Conservation (phyloP, 2,888 invertebrate species). For the Lepidonotus clava region DNA sequence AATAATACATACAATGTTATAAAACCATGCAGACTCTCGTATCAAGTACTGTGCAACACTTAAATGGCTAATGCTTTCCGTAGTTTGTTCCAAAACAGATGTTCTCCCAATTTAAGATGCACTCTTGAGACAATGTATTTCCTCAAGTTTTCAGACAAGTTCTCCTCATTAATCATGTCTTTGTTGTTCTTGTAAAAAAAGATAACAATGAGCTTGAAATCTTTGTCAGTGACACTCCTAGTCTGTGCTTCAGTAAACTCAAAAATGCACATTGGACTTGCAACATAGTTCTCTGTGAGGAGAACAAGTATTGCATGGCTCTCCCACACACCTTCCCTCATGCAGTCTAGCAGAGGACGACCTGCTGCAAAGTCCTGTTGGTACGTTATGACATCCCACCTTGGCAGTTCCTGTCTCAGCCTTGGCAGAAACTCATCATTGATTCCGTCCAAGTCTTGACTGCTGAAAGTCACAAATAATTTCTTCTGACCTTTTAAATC, state of each 20-base stretch:
- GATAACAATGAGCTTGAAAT: not conserved
- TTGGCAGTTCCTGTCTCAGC: not conserved
- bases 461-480: constrained; percentile 9
- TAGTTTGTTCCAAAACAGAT: not conserved
- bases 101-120: not conserved
- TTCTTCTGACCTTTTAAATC: too few species aligned
- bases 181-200: not conserved
- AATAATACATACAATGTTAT: too few species aligned
- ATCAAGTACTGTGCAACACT: too few species aligned
- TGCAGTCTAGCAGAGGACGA: not conserved
- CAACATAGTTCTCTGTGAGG: not conserved
- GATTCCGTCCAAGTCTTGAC: not conserved
- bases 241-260: constrained; percentile 28
- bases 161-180: not conserved
- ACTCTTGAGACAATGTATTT: not conserved
- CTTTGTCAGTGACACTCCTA: not conserved
- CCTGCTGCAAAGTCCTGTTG: constrained; percentile 15
- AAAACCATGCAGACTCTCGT: too few species aligned
- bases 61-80: not conserved
- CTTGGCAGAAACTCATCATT: not conserved
- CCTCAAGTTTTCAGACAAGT: not conserved
- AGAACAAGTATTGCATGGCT: constrained; percentile 16
- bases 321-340: constrained; percentile 24
- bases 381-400: not conserved
- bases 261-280: not conserved